A percentile compares a stretch with the other conserved stretches of the same genome.
Conservation (phyloP, 2,888 invertebrate genomes). For the Melanotus villosus region DNA sequence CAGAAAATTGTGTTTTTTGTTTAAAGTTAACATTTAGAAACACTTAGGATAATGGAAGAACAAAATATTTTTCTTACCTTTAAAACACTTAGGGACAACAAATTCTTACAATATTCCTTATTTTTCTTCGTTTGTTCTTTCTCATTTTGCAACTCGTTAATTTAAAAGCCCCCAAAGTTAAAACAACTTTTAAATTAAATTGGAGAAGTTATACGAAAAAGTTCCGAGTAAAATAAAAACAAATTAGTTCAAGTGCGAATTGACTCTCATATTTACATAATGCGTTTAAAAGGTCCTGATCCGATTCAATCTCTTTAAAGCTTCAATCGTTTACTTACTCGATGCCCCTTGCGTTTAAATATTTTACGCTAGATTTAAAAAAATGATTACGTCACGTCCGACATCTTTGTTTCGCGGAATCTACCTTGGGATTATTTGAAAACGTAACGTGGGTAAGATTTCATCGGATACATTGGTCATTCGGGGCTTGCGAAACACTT, state of each 20-base stretch:
- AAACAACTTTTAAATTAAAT: conserved; percentile 11
- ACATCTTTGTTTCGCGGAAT: conserved; percentile 15
- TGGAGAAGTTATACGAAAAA: conserved; percentile 1
- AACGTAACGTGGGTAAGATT: conserved; percentile 1
- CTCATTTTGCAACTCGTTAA: background rate
- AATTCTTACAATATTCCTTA: too few relatives aligned
- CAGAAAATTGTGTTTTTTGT: too few relatives aligned
- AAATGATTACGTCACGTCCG: background rate
- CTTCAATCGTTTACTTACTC: conserved; percentile 24
- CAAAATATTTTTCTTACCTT: too few relatives aligned
- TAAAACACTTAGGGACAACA: too few relatives aligned
- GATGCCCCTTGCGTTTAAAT: conserved; percentile 25
- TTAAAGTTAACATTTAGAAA: too few relatives aligned
- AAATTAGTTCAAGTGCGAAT: conserved; percentile 22
- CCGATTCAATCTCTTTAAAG: conserved; percentile 17
- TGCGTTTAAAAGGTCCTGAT: conserved; percentile 16
- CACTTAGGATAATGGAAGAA: too few relatives aligned
- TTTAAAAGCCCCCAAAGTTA: background rate
- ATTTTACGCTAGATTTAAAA: background rate
- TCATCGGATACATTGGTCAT: background rate
- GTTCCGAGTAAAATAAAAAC: conserved; percentile 1
- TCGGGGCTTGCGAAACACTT: conserved; percentile 20
- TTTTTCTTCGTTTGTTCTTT: background rate
- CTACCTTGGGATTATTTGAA: background rate
- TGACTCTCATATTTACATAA: conserved; percentile 23